Percentiles rank a stretch among this genome's conserved stretches.
These are phyloP conservation scores for Atta cephalotes DNA, from an alignment of 1,140 invertebrate species.

Conservation along the genomic window DNA sequence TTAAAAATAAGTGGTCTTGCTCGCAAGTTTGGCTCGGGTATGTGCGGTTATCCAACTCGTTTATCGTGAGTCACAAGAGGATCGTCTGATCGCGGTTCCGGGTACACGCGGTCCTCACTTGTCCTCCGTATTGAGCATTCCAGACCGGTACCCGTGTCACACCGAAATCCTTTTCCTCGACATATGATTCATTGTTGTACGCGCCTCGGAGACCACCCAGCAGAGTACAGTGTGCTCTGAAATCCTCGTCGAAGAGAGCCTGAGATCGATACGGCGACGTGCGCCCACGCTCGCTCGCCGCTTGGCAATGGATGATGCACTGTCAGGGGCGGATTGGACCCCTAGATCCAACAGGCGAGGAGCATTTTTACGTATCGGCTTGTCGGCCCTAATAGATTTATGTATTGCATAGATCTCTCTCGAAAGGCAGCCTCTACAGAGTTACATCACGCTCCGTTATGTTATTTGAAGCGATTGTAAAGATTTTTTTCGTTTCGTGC, in stretches of 20 bases:
- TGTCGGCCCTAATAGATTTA: conserved; percentile 43
- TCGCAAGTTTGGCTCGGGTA: not conserved
- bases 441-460: conserved; percentile 39
- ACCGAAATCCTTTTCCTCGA: conserved; percentile 75
- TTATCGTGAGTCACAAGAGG: conserved; percentile 65
- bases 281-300: conserved; percentile 80
- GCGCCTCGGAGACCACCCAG: conserved; percentile 83
- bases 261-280: conserved; percentile 82
- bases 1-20: conserved; percentile 37
- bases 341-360: conserved; percentile 54
- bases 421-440: not conserved
- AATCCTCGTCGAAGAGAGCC: conserved; percentile 82
- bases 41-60: conserved; percentile 58
- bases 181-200: conserved; percentile 82
- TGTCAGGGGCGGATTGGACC: conserved; percentile 73
- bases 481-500: not conserved
- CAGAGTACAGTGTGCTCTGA: conserved; percentile 78
- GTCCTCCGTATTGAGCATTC: conserved; percentile 42
- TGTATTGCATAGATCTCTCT: not conserved
- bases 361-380: conserved; percentile 44
- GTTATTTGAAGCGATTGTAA: not conserved
- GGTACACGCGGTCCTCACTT: conserved; percentile 61
- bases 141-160: conserved; percentile 69
- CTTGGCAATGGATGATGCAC: conserved; percentile 65
- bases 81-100: conserved; percentile 68